These are phyloP conservation scores for Ophioderma brevispina DNA, from an alignment of 35 echinoderm and acorn worm genomes.

Conservation along the genomic window DNA sequence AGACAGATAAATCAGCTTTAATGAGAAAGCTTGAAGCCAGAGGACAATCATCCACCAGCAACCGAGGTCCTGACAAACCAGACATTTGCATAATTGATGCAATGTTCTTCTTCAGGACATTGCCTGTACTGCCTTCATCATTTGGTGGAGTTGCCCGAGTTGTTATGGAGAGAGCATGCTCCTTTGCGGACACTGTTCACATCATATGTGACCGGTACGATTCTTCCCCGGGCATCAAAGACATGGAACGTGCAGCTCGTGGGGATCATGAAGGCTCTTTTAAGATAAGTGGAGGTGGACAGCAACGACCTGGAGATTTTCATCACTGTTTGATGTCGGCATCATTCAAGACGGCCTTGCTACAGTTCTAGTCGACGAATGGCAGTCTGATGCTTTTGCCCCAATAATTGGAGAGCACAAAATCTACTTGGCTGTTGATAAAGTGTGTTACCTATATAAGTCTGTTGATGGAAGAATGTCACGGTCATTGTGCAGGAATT, in stretches of 20 bases:
- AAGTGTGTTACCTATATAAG: not conserved
- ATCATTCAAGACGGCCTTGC: not conserved
- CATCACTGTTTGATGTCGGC: not conserved
- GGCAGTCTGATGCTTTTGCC: conserved; percentile 6
- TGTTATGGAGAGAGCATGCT: not conserved
- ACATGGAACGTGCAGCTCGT: not conserved
- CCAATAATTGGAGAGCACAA: not conserved
- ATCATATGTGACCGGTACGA: conserved; percentile 15
- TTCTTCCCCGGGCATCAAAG: not conserved
- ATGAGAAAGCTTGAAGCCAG: not conserved
- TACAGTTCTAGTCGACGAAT: conserved; percentile 7
- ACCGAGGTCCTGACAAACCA: not conserved
- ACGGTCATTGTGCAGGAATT: not conserved
- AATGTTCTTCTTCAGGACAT: conserved; percentile 20
- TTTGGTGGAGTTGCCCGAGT: conserved; percentile 25
- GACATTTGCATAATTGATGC: conserved; percentile 12
- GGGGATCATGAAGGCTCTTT: not conserved
- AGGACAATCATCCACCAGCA: not conserved
- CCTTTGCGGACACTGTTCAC: conserved; percentile 4
- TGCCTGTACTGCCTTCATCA: not conserved
- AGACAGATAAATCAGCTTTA: conserved; percentile 21
- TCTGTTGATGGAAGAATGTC: not conserved
- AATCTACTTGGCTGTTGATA: not conserved
- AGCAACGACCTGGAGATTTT: conserved; percentile 16
- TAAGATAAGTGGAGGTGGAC: not conserved